These are phyloP conservation scores for Bombyx mandarina DNA, from an alignment of 1,140 invertebrate species.

Conservation along the genomic window DNA sequence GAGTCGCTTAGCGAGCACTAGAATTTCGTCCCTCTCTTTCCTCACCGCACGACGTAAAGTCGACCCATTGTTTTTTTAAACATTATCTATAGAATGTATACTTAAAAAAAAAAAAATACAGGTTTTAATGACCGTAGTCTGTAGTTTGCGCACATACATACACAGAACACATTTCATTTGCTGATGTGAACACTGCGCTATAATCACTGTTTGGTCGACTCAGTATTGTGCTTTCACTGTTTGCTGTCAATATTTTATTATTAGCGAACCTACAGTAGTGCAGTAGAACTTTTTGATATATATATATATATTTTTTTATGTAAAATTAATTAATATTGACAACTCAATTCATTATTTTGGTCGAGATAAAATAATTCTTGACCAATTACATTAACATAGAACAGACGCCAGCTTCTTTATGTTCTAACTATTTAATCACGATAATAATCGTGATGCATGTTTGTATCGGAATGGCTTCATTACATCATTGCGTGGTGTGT, in stretches of 20 bases:
- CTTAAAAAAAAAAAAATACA: neutral
- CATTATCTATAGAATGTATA: neutral
- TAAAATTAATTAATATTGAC: no score
- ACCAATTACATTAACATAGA: constrained; percentile 3
- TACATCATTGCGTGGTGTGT: constrained; percentile 71
- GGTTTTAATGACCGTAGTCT: no score
- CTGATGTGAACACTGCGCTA: no score
- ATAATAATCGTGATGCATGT: constrained; percentile 53
- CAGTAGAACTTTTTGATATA: no score
- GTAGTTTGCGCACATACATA: no score
- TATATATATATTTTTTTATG: no score
- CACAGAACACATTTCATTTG: no score
- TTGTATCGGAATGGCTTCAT: constrained; percentile 68
- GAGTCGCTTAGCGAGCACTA: neutral
- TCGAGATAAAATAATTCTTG: neutral
- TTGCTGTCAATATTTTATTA: no score
- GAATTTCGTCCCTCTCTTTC: constrained; percentile 26
- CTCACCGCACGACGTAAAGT: constrained; percentile 50
- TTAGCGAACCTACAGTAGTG: no score
- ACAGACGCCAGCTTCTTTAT: neutral
- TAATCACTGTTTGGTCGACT: no score
- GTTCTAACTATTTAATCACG: constrained; percentile 42
- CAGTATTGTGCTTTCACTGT: no score
- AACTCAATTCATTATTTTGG: no score
- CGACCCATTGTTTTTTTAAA: constrained; percentile 56